Conservation (phyloP, 2,888 invertebrate species). For the Lithophane socia region DNA sequence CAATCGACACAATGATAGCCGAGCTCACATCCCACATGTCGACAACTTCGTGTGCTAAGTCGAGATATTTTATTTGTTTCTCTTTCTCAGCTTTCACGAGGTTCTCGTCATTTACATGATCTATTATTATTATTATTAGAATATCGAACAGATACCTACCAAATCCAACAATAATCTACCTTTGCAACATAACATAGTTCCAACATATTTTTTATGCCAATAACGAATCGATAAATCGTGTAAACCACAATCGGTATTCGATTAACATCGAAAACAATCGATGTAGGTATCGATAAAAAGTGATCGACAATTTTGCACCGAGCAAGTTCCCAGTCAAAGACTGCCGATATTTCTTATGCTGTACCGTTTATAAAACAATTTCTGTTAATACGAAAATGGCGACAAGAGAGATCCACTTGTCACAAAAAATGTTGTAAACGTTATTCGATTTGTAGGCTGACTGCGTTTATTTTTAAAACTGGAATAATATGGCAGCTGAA, state of each 20-base stretch:
- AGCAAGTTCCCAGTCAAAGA: constrained; percentile 65
- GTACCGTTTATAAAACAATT: constrained; percentile 72
- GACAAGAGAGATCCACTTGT: constrained; percentile 59
- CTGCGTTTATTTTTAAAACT: constrained; percentile 16
- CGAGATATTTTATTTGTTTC: no score
- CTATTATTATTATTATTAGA: background rate
- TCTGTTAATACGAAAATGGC: constrained; percentile 71
- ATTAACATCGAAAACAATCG: constrained; percentile 77
- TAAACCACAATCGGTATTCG: constrained; percentile 59
- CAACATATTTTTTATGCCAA: constrained; percentile 46
- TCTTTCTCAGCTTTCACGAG: no score
- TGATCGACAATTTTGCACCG: constrained; percentile 70
- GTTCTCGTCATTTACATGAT: no score
- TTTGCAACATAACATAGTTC: constrained; percentile 51
- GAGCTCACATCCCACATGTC: no score
- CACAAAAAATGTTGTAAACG: constrained; percentile 65
- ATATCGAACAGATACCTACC: background rate
- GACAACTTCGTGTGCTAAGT: no score
- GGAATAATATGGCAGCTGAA: constrained; percentile 4
- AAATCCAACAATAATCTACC: constrained; percentile 5
- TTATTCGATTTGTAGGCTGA: constrained; percentile 56
- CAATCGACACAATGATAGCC: no score
- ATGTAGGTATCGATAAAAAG: constrained; percentile 71
- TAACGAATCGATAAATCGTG: constrained; percentile 65
- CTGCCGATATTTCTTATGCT: constrained; percentile 68